Evolutionary conservation across 2,797 vertebrate genomes (phyloP).

Genomic region (Girardinus metallicus): DNA sequence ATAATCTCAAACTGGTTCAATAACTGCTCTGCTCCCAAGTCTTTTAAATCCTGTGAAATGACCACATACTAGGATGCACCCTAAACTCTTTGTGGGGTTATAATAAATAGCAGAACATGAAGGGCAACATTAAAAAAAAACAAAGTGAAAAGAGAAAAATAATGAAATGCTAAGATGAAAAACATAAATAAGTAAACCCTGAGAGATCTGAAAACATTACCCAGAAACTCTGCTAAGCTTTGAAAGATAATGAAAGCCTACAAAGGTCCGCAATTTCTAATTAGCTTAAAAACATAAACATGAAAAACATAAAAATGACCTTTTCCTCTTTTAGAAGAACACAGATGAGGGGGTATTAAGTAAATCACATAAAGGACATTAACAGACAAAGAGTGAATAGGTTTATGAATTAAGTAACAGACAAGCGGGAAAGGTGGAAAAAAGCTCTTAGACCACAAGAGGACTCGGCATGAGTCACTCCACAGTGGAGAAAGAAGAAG

Average conservation of each 20-base stretch:
- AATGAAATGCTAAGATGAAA: not conserved
- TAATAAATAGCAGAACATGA: not conserved
- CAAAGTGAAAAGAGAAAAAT: not conserved
- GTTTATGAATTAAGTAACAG: constrained; percentile 59
- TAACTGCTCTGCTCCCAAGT: not conserved
- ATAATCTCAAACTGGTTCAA: not conserved
- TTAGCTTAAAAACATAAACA: constrained; percentile 14
- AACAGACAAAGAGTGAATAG: constrained; percentile 48
- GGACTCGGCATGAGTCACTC: constrained; percentile 42
- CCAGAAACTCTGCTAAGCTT: constrained; percentile 23
- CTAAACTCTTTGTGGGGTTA: not conserved
- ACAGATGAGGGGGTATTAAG: constrained; percentile 46
- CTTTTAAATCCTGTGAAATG: not conserved
- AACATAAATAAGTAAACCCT: not conserved
- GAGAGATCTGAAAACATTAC: not conserved
- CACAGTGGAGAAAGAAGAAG: constrained; percentile 34
- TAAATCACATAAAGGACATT: constrained; percentile 58
- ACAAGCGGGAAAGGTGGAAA: constrained; percentile 45
- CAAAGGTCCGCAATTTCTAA: constrained; percentile 34
- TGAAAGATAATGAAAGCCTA: constrained; percentile 42
- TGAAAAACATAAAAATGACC: constrained; percentile 35
- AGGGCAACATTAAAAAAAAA: not conserved
- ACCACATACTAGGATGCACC: not conserved
- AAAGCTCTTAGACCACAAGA: constrained; percentile 45
- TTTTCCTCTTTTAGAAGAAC: constrained; percentile 52